A percentile compares a stretch with the other conserved stretches of the same genome.
Evolutionary conservation across 2,113 vertebrate genomes (phyloP).

Genomic region (Phainopepla nitens): DNA sequence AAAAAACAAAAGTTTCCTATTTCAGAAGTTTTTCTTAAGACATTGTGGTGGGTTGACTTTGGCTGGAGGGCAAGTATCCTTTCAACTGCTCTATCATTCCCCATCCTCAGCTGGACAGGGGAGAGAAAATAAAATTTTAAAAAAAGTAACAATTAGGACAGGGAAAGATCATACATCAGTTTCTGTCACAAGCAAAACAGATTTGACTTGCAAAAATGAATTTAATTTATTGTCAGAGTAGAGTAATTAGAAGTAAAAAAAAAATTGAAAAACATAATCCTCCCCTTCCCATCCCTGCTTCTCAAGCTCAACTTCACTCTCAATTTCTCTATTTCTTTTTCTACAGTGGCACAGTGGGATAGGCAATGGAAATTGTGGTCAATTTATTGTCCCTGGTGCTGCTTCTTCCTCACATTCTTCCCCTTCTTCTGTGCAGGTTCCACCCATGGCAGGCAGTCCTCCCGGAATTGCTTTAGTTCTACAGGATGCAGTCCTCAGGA

Average conservation of each 20-base stretch:
- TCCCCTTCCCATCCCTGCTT: accelerated
- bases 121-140: not conserved
- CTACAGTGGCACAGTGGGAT: accelerated
- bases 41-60: not conserved
- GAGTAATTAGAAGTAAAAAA: not conserved
- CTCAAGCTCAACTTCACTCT: not conserved
- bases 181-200: not conserved
- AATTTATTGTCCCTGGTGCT: not conserved
- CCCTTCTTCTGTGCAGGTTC: accelerated
- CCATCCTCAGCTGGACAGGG: accelerated
- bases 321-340: not conserved
- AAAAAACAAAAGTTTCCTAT: not conserved
- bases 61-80: not conserved
- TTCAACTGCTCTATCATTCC: not conserved
- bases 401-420: not conserved
- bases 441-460: accelerated
- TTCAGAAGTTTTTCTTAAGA: not conserved
- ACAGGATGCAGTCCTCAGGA: not conserved
- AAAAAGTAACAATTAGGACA: not conserved
- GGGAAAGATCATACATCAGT: not conserved
- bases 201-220: not conserved
- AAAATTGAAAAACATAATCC: not conserved
- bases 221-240: not conserved
- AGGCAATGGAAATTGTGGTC: accelerated
- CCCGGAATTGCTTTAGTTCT: not conserved